phyloP scores from a whole-genome alignment of 1,140 invertebrate genomes.

The Parasteatoda tepidariorum region DNA sequence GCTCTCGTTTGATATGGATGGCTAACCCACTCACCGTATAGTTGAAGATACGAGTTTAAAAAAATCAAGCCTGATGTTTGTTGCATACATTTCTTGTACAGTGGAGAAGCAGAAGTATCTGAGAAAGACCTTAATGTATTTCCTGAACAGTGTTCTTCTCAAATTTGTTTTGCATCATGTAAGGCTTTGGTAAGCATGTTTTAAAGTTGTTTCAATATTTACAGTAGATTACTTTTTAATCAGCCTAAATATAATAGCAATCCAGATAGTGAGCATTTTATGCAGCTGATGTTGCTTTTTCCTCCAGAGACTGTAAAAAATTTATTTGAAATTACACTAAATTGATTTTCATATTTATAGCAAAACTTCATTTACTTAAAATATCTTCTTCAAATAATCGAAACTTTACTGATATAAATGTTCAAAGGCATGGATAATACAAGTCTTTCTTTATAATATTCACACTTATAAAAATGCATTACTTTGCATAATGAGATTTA shows the following conservation, averaged over 20 bases:
- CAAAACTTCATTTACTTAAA: too few species aligned
- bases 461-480: too few species aligned
- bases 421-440: too few species aligned
- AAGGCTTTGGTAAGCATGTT: conserved; percentile 19
- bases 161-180: conserved; percentile 15
- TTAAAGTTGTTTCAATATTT: conserved; percentile 74
- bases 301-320: neutral
- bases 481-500: too few species aligned
- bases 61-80: too few species aligned
- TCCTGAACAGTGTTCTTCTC: conserved; percentile 63
- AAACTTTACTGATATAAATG: too few species aligned
- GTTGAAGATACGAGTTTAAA: too few species aligned
- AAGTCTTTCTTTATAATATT: too few species aligned
- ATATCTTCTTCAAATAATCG: too few species aligned
- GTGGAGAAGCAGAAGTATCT: conserved; percentile 35
- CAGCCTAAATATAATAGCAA: neutral
- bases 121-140: conserved; percentile 67
- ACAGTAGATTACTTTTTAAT: conserved; percentile 70
- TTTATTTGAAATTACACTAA: neutral
- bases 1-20: neutral
- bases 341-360: neutral
- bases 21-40: too few species aligned
- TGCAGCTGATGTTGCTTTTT: neutral
- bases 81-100: conserved; percentile 14
- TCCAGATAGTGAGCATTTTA: neutral